These are phyloP conservation scores for Kryphioiulus occultus DNA, from an alignment of 2,888 invertebrate species.

Conservation along the genomic window DNA sequence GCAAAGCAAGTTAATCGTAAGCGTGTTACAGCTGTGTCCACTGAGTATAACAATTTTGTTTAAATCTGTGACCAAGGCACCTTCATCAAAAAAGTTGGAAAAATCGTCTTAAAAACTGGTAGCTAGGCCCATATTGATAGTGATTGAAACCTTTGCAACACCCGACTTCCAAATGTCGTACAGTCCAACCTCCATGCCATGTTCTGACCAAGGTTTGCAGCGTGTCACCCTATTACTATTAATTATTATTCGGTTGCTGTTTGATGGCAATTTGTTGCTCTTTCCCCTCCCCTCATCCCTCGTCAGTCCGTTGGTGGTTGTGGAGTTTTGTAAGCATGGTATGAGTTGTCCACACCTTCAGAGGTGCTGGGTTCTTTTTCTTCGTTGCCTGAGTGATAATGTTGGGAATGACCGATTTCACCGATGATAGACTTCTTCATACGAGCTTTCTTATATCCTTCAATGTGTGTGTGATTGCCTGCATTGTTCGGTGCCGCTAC, in stretches of 20 bases:
- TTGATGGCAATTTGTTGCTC: constrained; percentile 35
- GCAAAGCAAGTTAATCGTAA: too few relatives aligned
- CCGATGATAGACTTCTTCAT: constrained; percentile 31
- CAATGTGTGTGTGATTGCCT: constrained; percentile 26
- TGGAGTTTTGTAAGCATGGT: constrained; percentile 35
- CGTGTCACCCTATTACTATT: neutral
- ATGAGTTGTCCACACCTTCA: neutral
- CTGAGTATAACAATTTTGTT: neutral
- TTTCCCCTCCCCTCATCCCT: neutral
- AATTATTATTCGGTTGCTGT: constrained; percentile 31
- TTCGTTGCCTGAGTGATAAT: constrained; percentile 35
- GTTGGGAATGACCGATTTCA: constrained; percentile 14
- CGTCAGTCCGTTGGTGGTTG: constrained; percentile 35
- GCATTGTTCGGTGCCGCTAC: constrained; percentile 9
- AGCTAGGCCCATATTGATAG: neutral
- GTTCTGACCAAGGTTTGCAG: constrained; percentile 26
- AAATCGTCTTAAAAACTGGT: neutral
- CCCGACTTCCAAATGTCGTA: neutral
- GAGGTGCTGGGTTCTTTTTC: neutral
- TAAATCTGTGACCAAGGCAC: neutral
- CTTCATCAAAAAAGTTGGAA: neutral
- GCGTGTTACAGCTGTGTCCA: too few relatives aligned
- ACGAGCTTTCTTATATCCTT: constrained; percentile 35
- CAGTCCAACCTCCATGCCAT: constrained; percentile 12
- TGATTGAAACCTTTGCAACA: neutral